These are phyloP conservation scores for Heteropelma amictum DNA, from an alignment of 2,888 invertebrate species.

Conservation along the genomic window DNA sequence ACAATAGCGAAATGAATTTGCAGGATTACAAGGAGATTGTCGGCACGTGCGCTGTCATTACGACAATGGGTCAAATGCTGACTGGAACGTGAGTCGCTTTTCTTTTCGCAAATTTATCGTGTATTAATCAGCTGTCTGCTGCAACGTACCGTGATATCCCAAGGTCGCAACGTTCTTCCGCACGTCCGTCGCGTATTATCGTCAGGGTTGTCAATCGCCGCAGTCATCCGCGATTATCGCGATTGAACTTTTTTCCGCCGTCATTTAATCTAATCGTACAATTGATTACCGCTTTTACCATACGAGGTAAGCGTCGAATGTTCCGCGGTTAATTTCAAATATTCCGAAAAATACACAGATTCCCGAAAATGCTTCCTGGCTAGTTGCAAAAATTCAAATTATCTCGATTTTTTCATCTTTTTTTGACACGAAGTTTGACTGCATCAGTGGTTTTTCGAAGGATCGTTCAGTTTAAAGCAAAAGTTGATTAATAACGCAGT, in stretches of 20 bases:
- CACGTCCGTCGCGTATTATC: neutral
- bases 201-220: neutral
- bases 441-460: too few species aligned
- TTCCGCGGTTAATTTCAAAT: too few species aligned
- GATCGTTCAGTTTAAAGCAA: too few species aligned
- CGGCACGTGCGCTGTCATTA: slow-evolving; percentile 84
- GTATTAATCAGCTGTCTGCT: neutral
- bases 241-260: neutral
- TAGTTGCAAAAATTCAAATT: too few species aligned
- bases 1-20: slow-evolving; percentile 76
- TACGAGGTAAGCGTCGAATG: too few species aligned
- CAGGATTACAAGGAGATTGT: slow-evolving; percentile 85
- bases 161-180: neutral
- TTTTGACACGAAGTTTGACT: too few species aligned
- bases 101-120: neutral
- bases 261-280: neutral
- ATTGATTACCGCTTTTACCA: too few species aligned
- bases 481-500: too few species aligned
- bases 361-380: too few species aligned
- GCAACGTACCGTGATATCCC: neutral
- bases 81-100: slow-evolving; percentile 82
- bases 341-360: too few species aligned
- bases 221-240: neutral
- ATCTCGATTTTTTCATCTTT: too few species aligned
- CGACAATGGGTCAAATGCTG: slow-evolving; percentile 90